Conservation (phyloP, 2,113 vertebrate genomes). For the Centropus bengalensis region DNA sequence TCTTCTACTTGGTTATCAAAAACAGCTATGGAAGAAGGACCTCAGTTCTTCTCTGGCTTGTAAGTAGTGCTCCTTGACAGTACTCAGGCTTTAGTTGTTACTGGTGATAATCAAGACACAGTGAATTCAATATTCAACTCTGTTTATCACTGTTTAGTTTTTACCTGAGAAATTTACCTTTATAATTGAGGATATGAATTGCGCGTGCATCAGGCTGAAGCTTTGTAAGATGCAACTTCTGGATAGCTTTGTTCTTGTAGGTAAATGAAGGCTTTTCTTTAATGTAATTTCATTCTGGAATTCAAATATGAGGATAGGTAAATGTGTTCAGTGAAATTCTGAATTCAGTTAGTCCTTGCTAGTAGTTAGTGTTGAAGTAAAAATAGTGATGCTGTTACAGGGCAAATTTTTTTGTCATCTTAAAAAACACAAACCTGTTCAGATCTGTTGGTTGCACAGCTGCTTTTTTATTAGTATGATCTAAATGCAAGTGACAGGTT, state of each 20-base stretch:
- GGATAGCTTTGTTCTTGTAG: neutral
- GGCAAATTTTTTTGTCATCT: neutral
- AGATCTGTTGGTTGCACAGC: neutral
- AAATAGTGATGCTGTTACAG: neutral
- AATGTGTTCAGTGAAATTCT: neutral
- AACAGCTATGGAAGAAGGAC: constrained; percentile 59
- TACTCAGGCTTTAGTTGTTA: constrained; percentile 42
- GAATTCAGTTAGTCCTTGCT: neutral
- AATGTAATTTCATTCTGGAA: neutral
- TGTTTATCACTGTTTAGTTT: neutral
- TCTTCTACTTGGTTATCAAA: constrained; percentile 57
- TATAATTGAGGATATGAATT: neutral
- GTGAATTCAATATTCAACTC: neutral
- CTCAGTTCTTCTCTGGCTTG: constrained; percentile 65
- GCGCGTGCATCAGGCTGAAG: neutral
- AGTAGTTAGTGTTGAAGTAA: neutral
- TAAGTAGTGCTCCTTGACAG: constrained; percentile 58
- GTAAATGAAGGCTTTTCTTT: neutral
- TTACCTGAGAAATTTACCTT: neutral
- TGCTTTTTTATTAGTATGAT: neutral
- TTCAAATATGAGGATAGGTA: neutral
- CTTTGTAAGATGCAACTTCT: neutral
- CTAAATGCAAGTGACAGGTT: neutral
- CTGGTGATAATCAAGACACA: neutral
- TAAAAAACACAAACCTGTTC: neutral